A percentile compares a stretch with the other conserved stretches of the same genome.
Evolutionary conservation across 2,797 vertebrate species (phyloP).

Genomic region (Poeciliopsis turneri): DNA sequence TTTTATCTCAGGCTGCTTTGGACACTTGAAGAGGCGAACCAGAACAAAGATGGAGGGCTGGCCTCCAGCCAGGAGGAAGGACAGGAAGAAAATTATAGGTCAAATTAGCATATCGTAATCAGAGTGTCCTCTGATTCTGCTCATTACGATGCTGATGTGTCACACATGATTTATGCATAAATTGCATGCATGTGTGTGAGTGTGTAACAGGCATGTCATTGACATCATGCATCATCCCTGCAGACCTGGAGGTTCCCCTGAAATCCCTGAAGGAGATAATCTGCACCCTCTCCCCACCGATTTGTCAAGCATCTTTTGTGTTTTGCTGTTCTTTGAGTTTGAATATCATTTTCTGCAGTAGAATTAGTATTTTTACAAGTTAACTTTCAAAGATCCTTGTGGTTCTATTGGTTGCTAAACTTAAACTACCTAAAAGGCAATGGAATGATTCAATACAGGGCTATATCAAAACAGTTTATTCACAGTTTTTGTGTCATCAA

Average conservation of each 20-base stretch:
- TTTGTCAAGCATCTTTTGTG: background rate
- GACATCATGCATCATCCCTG: slow-evolving; percentile 39
- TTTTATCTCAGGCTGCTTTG: no score
- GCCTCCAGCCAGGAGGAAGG: slow-evolving; percentile 34
- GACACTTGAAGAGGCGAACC: background rate
- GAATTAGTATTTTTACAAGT: background rate
- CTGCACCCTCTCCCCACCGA: background rate
- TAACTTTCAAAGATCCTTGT: background rate
- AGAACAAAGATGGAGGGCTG: slow-evolving; percentile 4
- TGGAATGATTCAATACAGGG: background rate
- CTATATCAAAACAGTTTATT: background rate
- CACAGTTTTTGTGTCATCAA: no score
- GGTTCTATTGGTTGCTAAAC: background rate
- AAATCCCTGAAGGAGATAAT: slow-evolving; percentile 41
- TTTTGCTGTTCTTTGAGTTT: background rate
- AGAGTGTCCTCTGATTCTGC: slow-evolving; percentile 50
- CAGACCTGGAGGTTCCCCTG: slow-evolving; percentile 34
- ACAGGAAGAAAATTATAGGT: slow-evolving; percentile 68
- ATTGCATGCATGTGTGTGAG: slow-evolving; percentile 4
- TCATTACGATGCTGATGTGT: slow-evolving; percentile 43
- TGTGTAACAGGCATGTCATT: slow-evolving; percentile 44
- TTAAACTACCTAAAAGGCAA: background rate
- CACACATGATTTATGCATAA: slow-evolving; percentile 51
- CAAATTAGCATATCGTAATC: slow-evolving; percentile 76
- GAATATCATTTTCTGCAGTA: background rate